Evolutionary conservation across 2,113 vertebrate genomes (phyloP).

Genomic region (Paedocypris sp.): DNA sequence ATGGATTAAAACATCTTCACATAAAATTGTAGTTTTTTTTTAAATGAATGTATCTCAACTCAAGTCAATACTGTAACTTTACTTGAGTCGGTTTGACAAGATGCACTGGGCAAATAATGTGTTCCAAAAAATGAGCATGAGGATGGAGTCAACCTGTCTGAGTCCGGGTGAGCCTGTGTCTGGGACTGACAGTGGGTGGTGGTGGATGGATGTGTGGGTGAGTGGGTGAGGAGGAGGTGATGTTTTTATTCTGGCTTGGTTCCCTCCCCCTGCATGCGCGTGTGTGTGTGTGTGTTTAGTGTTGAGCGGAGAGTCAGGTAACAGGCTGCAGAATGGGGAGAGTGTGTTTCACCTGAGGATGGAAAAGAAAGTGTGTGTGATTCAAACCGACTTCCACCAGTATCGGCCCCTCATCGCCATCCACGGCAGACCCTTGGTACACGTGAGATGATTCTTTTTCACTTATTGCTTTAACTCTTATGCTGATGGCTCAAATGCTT

Average conservation of each 20-base stretch:
- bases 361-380: conserved; percentile 67
- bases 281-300: conserved; percentile 28
- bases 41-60: too few species aligned
- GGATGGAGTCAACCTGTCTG: conserved; percentile 9
- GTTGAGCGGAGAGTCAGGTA: conserved; percentile 58
- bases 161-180: neutral
- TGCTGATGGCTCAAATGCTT: neutral
- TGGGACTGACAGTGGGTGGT: conserved; percentile 5
- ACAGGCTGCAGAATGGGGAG: conserved; percentile 57
- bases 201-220: conserved; percentile 17
- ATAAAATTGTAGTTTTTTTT: too few species aligned
- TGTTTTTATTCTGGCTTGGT: conserved; percentile 46
- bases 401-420: conserved; percentile 51
- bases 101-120: neutral
- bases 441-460: conserved; percentile 49
- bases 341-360: conserved; percentile 32
- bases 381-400: conserved; percentile 72
- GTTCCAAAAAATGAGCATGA: neutral
- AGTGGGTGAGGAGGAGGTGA: conserved; percentile 45
- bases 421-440: conserved; percentile 45
- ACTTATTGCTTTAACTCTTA: neutral
- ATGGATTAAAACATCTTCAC: too few species aligned
- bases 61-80: too few species aligned
- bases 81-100: too few species aligned
- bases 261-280: conserved; percentile 36